Evolutionary conservation across 2,797 vertebrate species (phyloP).

Genomic region (Poeciliopsis paucimaculata): DNA sequence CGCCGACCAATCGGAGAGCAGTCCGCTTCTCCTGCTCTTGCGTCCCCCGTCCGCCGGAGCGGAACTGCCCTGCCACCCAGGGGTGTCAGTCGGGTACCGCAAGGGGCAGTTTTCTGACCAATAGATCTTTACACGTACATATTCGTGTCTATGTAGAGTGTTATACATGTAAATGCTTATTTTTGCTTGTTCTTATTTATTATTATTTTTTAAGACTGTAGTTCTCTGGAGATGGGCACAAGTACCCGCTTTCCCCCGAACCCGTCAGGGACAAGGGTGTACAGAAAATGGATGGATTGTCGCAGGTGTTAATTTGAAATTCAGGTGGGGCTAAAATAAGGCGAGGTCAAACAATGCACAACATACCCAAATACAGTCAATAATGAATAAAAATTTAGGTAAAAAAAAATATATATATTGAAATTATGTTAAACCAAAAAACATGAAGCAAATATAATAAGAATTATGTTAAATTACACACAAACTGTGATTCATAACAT

Average conservation of each 20-base stretch:
- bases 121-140: not conserved
- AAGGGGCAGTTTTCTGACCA: conserved; percentile 10
- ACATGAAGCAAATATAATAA: not conserved
- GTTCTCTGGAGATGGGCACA: too few relatives aligned
- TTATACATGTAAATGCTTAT: not conserved
- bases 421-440: too few relatives aligned
- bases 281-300: not conserved
- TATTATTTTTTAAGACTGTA: conserved; percentile 1
- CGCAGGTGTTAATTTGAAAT: not conserved
- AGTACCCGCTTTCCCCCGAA: too few relatives aligned
- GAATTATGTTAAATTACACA: not conserved
- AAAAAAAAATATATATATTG: too few relatives aligned
- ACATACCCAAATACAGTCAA: not conserved
- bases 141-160: not conserved
- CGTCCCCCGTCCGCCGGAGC: conserved; percentile 35
- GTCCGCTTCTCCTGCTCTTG: conserved; percentile 50
- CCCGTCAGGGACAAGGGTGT: too few relatives aligned
- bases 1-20: conserved; percentile 70
- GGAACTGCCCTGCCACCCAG: conserved; percentile 66
- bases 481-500: too few relatives aligned
- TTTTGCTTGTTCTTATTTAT: not conserved
- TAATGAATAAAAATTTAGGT: too few relatives aligned
- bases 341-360: not conserved
- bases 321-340: not conserved
- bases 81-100: conserved; percentile 57